Percentiles rank a stretch among this genome's conserved stretches.
Evolutionary conservation across 2,797 vertebrate species (phyloP).

Genomic region (Pseudochirops corinnae): DNA sequence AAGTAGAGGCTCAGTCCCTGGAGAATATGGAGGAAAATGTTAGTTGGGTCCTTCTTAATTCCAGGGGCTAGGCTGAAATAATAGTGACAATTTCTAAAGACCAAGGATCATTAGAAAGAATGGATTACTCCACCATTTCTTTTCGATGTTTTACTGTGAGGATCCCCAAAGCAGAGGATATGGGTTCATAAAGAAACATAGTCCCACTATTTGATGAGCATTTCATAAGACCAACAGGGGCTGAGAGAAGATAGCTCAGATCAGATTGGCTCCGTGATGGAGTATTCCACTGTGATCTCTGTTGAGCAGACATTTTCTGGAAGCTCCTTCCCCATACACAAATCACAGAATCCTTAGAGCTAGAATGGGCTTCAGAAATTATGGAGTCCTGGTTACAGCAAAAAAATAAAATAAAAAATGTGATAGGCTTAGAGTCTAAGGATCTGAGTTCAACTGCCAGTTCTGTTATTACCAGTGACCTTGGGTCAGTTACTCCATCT

Average conservation of each 20-base stretch:
- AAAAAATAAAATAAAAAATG: no score
- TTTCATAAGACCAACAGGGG: background rate
- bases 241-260: background rate
- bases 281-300: background rate
- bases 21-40: background rate
- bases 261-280: background rate
- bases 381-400: background rate
- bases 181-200: background rate
- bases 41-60: background rate
- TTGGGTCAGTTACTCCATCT: background rate
- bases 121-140: background rate
- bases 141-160: background rate
- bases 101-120: background rate
- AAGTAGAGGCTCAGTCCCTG: background rate
- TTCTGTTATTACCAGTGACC: background rate
- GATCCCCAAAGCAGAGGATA: background rate
- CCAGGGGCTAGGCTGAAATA: background rate
- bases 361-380: background rate
- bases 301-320: background rate
- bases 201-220: background rate
- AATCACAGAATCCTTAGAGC: background rate
- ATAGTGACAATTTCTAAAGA: background rate
- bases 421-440: background rate
- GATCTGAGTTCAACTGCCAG: background rate
- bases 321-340: background rate